Conservation (phyloP, 2,888 invertebrate genomes). For the Acleris literana region DNA sequence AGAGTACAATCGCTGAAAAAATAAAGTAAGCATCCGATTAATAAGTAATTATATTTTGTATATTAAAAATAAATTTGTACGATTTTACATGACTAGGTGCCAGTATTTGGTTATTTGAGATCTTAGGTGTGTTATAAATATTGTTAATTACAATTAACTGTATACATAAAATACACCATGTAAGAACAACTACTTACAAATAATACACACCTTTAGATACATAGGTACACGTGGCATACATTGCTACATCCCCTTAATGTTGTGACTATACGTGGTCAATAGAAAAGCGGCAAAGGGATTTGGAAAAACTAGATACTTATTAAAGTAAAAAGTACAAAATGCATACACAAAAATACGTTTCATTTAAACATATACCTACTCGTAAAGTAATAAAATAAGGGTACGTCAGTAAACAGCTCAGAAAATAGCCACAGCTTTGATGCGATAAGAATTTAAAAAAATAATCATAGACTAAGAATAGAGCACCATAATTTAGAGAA, state of each 20-base stretch:
- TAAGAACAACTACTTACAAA: slow-evolving; percentile 28
- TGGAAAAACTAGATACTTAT: neutral
- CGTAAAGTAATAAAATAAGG: slow-evolving; percentile 7
- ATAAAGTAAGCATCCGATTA: neutral
- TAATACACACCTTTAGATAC: slow-evolving; percentile 32
- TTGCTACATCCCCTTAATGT: slow-evolving; percentile 2
- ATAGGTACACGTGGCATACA: slow-evolving; percentile 5
- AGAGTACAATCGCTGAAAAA: neutral
- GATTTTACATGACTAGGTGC: slow-evolving; percentile 15
- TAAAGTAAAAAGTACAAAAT: slow-evolving; percentile 15
- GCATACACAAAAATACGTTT: slow-evolving; percentile 5
- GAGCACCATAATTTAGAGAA: slow-evolving; percentile 44
- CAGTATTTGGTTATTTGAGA: slow-evolving; percentile 17
- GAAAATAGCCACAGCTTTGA: slow-evolving; percentile 38
- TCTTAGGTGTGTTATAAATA: slow-evolving; percentile 4
- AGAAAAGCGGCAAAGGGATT: neutral
- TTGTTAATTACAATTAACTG: slow-evolving; percentile 37
- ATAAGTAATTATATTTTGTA: neutral
- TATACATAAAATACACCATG: slow-evolving; percentile 53
- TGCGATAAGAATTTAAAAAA: slow-evolving; percentile 40
- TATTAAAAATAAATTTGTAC: slow-evolving; percentile 16
- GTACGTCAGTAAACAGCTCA: slow-evolving; percentile 27
- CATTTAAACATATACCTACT: neutral
- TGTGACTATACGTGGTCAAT: slow-evolving; percentile 6
- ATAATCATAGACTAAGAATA: slow-evolving; percentile 35